A percentile compares a stretch with the other conserved stretches of the same genome.
These are phyloP conservation scores for Seriola rivoliana DNA, from an alignment of 2,113 vertebrate genomes.

Conservation along the genomic window DNA sequence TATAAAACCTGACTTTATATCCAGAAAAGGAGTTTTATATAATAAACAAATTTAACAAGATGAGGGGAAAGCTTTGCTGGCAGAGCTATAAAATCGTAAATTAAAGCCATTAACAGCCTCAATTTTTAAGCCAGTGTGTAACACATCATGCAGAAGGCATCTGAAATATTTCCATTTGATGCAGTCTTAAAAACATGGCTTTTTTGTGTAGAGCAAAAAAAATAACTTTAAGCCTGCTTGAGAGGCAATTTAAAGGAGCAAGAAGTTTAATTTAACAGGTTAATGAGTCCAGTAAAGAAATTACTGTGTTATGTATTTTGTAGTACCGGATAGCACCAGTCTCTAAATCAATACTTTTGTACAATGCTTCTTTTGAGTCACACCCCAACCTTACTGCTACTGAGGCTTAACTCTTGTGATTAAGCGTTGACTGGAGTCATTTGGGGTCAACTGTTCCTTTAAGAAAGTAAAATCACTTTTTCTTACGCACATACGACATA, in stretches of 20 bases:
- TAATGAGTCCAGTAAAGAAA: too few species aligned
- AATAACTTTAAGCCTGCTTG: not conserved
- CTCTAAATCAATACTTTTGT: too few species aligned
- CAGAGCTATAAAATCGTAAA: not conserved
- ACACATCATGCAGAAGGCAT: not conserved
- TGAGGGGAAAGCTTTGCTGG: not conserved
- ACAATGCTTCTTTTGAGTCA: not conserved
- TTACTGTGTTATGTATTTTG: not conserved
- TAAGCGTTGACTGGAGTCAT: not conserved
- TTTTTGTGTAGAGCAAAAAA: not conserved
- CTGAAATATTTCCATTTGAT: not conserved
- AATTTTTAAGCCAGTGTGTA: not conserved
- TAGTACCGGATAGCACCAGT: too few species aligned
- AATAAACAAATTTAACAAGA: not conserved
- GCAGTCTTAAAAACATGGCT: not conserved
- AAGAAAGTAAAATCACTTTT: not conserved
- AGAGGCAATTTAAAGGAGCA: not conserved
- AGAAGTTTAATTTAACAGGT: not conserved
- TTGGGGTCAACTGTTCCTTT: not conserved
- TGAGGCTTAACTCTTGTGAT: not conserved
- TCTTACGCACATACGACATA: not conserved
- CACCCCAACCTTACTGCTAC: too few species aligned
- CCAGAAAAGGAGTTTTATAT: not conserved
- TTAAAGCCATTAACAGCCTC: not conserved
- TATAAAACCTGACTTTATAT: not conserved